These are phyloP conservation scores for Bovichtus variegatus DNA, from an alignment of 2,797 vertebrate genomes.

Conservation along the genomic window DNA sequence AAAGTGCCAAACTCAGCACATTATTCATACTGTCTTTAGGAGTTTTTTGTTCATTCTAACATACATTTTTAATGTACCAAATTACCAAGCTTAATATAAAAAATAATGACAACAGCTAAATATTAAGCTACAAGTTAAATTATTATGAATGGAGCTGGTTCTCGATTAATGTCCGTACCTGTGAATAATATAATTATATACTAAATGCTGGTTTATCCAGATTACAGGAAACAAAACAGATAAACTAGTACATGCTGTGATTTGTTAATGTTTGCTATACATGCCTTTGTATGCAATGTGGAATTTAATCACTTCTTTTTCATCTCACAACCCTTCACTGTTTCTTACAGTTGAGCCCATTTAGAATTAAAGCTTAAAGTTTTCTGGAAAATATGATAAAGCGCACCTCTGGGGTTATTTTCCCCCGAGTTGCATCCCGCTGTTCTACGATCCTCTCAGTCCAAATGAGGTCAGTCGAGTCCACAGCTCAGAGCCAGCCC, in stretches of 20 bases:
- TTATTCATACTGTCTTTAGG: neutral
- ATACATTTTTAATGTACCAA: neutral
- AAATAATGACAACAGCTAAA: neutral
- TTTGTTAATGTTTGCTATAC: neutral
- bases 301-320: neutral
- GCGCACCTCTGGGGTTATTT: constrained; percentile 17
- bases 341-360: neutral
- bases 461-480: constrained; percentile 50
- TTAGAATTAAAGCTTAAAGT: neutral
- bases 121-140: neutral
- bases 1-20: neutral
- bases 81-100: too few species aligned
- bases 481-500: constrained; percentile 46
- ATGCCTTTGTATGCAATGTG: neutral
- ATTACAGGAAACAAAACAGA: neutral
- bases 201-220: neutral
- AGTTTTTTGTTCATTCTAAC: neutral
- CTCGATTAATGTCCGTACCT: neutral
- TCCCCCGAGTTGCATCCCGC: neutral
- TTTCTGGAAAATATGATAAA: constrained; percentile 2
- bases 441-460: constrained; percentile 16
- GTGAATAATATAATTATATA: neutral
- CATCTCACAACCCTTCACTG: neutral
- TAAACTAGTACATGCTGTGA: neutral
- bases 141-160: neutral